Conservation (phyloP, 2,888 invertebrate species). For the Seladonia tumulorum region DNA sequence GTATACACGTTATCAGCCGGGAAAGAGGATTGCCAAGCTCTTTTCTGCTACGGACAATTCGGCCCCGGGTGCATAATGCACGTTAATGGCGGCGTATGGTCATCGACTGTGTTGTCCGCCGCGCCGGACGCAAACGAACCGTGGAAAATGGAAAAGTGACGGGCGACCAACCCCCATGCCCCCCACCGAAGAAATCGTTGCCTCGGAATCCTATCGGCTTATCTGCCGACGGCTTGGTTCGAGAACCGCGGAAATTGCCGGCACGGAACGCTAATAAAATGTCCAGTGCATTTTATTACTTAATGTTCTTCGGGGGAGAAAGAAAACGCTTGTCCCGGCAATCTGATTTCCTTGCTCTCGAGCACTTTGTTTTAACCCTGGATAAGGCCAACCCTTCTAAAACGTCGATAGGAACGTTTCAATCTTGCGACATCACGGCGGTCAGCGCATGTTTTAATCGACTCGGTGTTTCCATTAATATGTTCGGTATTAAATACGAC, state of each 20-base stretch:
- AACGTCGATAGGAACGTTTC: not conserved
- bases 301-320: not conserved
- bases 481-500: not conserved
- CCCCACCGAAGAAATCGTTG: conserved; percentile 51
- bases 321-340: not conserved
- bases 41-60: conserved; percentile 59
- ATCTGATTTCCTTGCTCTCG: not conserved
- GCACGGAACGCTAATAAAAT: not conserved
- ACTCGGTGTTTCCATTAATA: not conserved
- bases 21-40: conserved; percentile 65
- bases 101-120: conserved; percentile 56
- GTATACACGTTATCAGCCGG: conserved; percentile 39
- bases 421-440: not conserved
- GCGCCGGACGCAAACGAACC: conserved; percentile 59
- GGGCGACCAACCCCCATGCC: not conserved
- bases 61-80: conserved; percentile 58
- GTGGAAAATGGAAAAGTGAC: conserved; percentile 62
- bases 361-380: not conserved
- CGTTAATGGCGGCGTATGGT: conserved; percentile 41
- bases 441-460: too few relatives aligned
- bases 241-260: not conserved
- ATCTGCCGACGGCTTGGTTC: not conserved
- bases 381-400: not conserved
- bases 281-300: not conserved
- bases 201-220: not conserved